A percentile compares a stretch with the other conserved stretches of the same genome.
Evolutionary conservation across 2,113 vertebrate species (phyloP).

Genomic region (Brachyhypopomus occidentalis): DNA sequence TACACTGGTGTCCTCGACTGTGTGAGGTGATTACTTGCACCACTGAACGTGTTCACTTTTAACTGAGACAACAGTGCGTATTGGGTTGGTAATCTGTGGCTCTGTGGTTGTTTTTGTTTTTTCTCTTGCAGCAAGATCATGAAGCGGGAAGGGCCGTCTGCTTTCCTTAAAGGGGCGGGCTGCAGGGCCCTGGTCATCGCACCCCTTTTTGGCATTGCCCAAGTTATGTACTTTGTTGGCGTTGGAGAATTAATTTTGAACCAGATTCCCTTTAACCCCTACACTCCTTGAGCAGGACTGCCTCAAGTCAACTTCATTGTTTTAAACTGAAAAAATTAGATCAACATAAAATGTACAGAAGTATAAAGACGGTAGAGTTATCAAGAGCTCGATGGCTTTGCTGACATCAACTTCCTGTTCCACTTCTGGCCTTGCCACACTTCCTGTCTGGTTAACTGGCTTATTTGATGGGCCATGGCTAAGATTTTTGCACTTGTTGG

Average conservation of each 20-base stretch:
- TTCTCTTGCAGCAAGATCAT: slow-evolving; percentile 74
- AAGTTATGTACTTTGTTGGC: slow-evolving; percentile 82
- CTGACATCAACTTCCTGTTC: slow-evolving; percentile 26
- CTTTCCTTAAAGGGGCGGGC: slow-evolving; percentile 79
- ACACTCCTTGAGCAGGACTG: slow-evolving; percentile 55
- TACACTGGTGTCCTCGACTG: slow-evolving; percentile 80
- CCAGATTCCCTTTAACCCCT: slow-evolving; percentile 62
- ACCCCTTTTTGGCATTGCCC: slow-evolving; percentile 81
- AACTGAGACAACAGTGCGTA: fast-evolving
- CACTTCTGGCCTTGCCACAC: slow-evolving; percentile 60
- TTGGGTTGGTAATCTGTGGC: background rate
- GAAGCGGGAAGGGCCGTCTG: slow-evolving; percentile 76
- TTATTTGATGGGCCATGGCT: slow-evolving; percentile 47
- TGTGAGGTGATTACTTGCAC: slow-evolving; percentile 60
- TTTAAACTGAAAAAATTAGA: background rate
- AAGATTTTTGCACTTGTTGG: slow-evolving; percentile 62
- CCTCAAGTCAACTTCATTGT: background rate
- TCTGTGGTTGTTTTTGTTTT: background rate
- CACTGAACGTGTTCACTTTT: too few species aligned
- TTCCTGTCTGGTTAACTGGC: slow-evolving; percentile 53
- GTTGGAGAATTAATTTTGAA: slow-evolving; percentile 78
- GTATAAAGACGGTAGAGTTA: slow-evolving; percentile 15
- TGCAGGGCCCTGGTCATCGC: slow-evolving; percentile 82
- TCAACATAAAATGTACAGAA: background rate
- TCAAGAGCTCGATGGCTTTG: background rate